Conservation (phyloP, 2,888 invertebrate species). For the Lagria hirta region DNA sequence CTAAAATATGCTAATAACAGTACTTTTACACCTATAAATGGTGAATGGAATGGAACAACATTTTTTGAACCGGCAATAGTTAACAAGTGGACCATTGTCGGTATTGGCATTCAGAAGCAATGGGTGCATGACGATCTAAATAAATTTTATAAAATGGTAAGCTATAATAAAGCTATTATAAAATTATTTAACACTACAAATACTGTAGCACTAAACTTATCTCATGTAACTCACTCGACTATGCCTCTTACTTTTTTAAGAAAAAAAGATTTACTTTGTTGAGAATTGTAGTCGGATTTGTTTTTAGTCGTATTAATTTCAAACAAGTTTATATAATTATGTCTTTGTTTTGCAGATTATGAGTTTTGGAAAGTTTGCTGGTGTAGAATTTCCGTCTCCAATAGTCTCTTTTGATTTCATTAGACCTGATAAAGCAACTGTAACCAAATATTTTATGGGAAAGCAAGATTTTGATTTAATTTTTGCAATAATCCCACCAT, state of each 20-base stretch:
- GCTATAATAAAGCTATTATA: constrained; percentile 10
- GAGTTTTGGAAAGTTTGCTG: not conserved
- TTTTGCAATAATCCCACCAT: too few relatives aligned
- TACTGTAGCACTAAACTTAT: too few relatives aligned
- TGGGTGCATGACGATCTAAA: constrained; percentile 33
- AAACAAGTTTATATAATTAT: too few relatives aligned
- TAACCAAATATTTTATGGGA: constrained; percentile 22
- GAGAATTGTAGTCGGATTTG: too few relatives aligned
- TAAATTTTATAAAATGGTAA: constrained; percentile 45
- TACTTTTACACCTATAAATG: constrained; percentile 48
- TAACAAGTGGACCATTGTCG: constrained; percentile 56
- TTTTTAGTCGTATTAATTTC: too few relatives aligned
- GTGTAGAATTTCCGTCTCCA: not conserved
- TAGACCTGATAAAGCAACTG: not conserved
- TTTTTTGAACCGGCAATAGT: constrained; percentile 49
- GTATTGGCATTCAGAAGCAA: constrained; percentile 39
- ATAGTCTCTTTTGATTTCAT: constrained; percentile 10
- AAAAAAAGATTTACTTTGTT: too few relatives aligned
- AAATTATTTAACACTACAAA: not conserved
- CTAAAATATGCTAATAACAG: constrained; percentile 63
- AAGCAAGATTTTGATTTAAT: constrained; percentile 55
- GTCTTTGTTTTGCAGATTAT: too few relatives aligned
- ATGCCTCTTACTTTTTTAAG: too few relatives aligned
- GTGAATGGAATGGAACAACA: constrained; percentile 51
- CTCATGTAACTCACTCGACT: too few relatives aligned